These are phyloP conservation scores for Sebastiscus tertius DNA, from an alignment of 2,797 vertebrate genomes.

Conservation along the genomic window DNA sequence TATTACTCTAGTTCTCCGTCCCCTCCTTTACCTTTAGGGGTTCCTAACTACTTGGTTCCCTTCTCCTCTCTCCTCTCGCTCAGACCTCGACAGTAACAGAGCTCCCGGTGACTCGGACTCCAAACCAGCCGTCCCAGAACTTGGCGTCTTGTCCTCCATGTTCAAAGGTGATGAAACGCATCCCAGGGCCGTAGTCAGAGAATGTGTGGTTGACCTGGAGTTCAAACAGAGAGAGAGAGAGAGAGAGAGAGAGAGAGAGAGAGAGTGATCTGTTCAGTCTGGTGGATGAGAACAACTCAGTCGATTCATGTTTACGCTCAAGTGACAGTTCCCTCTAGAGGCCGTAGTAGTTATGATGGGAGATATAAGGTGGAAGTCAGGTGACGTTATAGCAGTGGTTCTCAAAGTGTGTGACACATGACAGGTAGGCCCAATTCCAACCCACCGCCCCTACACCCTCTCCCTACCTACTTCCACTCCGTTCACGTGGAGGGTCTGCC, in stretches of 20 bases:
- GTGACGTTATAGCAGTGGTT: too few relatives aligned
- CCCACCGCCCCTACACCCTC: too few relatives aligned
- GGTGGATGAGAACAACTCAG: not conserved
- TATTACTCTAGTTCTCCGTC: not conserved
- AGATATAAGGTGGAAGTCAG: too few relatives aligned
- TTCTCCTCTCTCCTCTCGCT: conserved; percentile 23
- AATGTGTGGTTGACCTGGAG: conserved; percentile 89
- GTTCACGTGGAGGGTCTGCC: too few relatives aligned
- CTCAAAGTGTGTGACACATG: too few relatives aligned
- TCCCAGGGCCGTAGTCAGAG: conserved; percentile 86
- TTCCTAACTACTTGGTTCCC: not conserved
- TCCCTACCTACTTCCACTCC: too few relatives aligned
- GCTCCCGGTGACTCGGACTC: conserved; percentile 91
- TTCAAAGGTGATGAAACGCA: conserved; percentile 90
- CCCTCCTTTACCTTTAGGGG: not conserved
- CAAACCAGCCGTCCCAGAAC: conserved; percentile 95
- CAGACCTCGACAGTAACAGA: conserved; percentile 85
- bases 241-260: not conserved
- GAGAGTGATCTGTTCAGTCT: not conserved
- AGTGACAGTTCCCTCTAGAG: too few relatives aligned
- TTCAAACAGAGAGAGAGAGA: not conserved
- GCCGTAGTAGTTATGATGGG: too few relatives aligned
- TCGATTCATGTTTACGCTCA: too few relatives aligned
- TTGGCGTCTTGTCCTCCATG: conserved; percentile 91
- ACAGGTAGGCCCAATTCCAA: too few relatives aligned